A percentile compares a stretch with the other conserved stretches of the same genome.
phyloP scores from a whole-genome alignment of 2,797 vertebrate genomes.

The Sebastes minor region DNA sequence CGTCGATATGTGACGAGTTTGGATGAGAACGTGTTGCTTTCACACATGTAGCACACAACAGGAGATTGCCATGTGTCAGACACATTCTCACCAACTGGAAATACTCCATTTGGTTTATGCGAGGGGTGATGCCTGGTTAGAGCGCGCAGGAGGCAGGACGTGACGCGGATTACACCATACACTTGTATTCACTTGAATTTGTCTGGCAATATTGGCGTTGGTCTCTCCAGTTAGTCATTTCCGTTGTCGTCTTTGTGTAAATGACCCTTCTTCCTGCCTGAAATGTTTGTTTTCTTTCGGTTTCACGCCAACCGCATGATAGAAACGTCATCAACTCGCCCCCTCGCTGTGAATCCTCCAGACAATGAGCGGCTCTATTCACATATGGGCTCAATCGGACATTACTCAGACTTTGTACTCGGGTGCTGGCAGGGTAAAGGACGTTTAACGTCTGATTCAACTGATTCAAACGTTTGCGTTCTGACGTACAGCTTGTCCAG shows the following conservation, averaged over 20 bases:
- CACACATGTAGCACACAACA: background rate
- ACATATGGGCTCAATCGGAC: background rate
- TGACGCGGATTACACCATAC: background rate
- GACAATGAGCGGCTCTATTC: background rate
- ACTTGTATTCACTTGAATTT: background rate
- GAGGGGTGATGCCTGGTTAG: too few species aligned
- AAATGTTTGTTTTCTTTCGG: too few species aligned
- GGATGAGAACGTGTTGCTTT: too few species aligned
- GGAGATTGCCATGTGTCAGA: too few species aligned
- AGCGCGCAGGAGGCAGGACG: too few species aligned
- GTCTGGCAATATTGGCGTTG: background rate
- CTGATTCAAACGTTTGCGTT: background rate
- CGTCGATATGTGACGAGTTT: too few species aligned
- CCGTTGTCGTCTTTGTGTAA: too few species aligned
- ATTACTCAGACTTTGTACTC: background rate
- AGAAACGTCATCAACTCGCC: background rate
- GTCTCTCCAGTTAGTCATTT: too few species aligned
- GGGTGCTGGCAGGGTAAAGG: background rate
- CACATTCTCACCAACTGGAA: background rate
- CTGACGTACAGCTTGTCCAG: background rate
- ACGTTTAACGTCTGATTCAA: fast-evolving
- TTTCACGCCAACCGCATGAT: background rate
- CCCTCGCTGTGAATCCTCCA: background rate
- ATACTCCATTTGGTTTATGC: background rate
- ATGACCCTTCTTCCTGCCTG: too few species aligned